Evolutionary conservation across 2,113 vertebrate species (phyloP).

Genomic region (Ictidomys tridecemlineatus): DNA sequence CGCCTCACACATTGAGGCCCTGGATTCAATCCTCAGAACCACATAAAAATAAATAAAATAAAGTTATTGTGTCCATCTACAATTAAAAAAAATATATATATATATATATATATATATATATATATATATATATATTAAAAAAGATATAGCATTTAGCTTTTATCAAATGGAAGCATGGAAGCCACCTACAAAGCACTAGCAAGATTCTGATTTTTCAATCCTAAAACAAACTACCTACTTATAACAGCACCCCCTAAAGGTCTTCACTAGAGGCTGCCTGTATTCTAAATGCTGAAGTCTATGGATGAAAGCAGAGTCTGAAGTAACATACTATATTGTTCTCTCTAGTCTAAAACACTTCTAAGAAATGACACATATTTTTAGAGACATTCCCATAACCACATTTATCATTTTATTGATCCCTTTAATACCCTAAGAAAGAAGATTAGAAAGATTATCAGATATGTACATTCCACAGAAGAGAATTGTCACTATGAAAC

Average conservation of each 20-base stretch:
- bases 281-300: constrained; percentile 2
- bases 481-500: not conserved
- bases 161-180: not conserved
- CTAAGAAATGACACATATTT: not conserved
- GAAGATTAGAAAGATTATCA: not conserved
- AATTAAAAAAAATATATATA: too few relatives aligned
- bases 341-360: constrained; percentile 39
- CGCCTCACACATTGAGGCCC: too few relatives aligned
- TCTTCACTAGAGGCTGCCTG: not conserved
- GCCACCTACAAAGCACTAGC: not conserved
- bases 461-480: not conserved
- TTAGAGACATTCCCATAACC: not conserved
- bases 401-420: not conserved
- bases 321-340: not conserved
- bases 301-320: not conserved
- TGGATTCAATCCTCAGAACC: too few relatives aligned
- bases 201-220: not conserved
- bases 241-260: not conserved
- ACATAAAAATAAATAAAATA: too few relatives aligned
- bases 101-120: too few relatives aligned
- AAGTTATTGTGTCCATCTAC: too few relatives aligned
- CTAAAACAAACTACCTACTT: not conserved
- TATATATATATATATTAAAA: too few relatives aligned
- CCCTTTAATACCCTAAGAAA: not conserved
- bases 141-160: not conserved